A percentile compares a stretch with the other conserved stretches of the same genome.
These are phyloP conservation scores for Elanus axillaris DNA, from an alignment of 2,113 vertebrate species.

Conservation along the genomic window DNA sequence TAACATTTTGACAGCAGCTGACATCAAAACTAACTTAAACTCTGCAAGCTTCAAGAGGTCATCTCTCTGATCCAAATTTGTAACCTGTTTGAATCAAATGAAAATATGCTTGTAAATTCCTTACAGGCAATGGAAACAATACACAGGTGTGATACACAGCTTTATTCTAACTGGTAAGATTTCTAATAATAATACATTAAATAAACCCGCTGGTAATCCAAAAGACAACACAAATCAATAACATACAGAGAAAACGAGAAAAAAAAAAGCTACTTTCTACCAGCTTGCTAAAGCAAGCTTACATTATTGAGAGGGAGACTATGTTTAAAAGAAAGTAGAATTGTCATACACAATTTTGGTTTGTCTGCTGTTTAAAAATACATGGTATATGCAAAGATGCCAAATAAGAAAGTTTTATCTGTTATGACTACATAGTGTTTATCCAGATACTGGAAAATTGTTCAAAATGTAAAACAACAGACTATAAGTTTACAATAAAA, in stretches of 20 bases:
- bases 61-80: conserved; percentile 76
- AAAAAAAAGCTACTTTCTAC: not conserved
- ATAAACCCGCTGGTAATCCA: not conserved
- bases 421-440: accelerated
- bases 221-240: not conserved
- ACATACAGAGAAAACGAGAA: not conserved
- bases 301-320: not conserved
- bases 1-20: conserved; percentile 84
- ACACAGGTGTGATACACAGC: not conserved
- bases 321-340: not conserved
- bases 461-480: not conserved
- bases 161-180: not conserved
- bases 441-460: not conserved
- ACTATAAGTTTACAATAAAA: not conserved
- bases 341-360: not conserved
- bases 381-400: not conserved
- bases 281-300: not conserved
- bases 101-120: not conserved
- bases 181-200: not conserved
- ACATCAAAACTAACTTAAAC: conserved; percentile 89
- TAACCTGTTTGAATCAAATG: conserved; percentile 48
- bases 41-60: conserved; percentile 86
- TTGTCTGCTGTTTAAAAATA: not conserved
- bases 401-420: not conserved
- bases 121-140: not conserved